Evolutionary conservation across 92 coral and sea anemone species (phyloP).

Genomic region (Epizoanthus fatuus): DNA sequence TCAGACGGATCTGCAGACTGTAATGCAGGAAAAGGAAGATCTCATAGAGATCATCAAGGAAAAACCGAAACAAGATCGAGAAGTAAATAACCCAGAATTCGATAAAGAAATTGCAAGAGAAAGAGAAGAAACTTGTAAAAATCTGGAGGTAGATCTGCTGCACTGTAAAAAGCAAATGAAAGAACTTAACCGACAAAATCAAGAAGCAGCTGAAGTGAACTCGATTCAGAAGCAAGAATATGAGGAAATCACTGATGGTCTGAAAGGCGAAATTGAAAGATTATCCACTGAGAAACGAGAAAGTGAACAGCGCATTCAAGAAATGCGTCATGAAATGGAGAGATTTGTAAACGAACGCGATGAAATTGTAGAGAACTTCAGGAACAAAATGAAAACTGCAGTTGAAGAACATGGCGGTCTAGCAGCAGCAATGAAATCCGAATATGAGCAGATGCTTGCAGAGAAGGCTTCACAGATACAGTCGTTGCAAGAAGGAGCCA

Average conservation of each 20-base stretch:
- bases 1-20: conserved; percentile 1
- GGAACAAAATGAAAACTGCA: conserved; percentile 55
- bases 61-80: conserved; percentile 35
- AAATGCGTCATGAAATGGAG: conserved; percentile 82
- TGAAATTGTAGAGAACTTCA: conserved; percentile 64
- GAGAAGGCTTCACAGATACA: conserved; percentile 56
- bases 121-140: conserved; percentile 41
- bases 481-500: conserved; percentile 15
- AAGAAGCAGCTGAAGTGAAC: conserved; percentile 37
- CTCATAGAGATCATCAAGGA: background rate
- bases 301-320: conserved; percentile 83
- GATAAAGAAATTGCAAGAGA: conserved; percentile 40
- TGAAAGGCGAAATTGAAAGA: conserved; percentile 56
- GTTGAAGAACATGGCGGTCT: conserved; percentile 61
- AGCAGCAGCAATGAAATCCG: conserved; percentile 48
- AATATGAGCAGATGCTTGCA: conserved; percentile 63
- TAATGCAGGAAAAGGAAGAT: conserved; percentile 23
- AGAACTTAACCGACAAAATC: conserved; percentile 45
- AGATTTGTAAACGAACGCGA: conserved; percentile 76
- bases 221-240: conserved; percentile 65
- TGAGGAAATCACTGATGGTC: conserved; percentile 53
- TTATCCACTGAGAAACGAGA: conserved; percentile 74
- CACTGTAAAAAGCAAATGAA: conserved; percentile 5
- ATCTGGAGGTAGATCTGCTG: conserved; percentile 43
- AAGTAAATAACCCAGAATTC: conserved; percentile 29